Conservation (phyloP, 2,113 vertebrate species). For the Lanius collurio region DNA sequence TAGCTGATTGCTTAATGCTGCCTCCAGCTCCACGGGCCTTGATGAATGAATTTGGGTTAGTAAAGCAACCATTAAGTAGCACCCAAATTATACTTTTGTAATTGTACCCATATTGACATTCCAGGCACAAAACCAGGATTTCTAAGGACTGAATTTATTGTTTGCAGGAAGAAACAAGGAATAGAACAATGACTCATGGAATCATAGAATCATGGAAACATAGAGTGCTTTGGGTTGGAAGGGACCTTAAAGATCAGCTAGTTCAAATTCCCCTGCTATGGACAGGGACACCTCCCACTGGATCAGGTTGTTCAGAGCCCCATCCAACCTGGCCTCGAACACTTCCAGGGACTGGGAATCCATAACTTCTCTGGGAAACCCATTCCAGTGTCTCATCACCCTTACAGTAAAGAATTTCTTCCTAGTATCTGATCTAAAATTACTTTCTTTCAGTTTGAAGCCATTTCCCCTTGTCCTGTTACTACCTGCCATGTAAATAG, state of each 20-base stretch:
- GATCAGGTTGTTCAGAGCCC: neutral
- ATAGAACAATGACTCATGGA: neutral
- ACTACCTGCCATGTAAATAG: neutral
- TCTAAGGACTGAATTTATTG: neutral
- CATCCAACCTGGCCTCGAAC: neutral
- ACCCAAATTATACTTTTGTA: neutral
- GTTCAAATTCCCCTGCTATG: neutral
- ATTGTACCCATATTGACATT: neutral
- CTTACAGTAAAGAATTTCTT: neutral
- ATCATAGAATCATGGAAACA: neutral
- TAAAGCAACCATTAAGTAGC: neutral
- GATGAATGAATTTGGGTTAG: neutral
- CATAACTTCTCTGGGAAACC: neutral
- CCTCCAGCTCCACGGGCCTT: neutral
- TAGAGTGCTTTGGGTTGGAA: neutral
- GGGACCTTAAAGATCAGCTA: neutral
- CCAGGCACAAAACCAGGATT: neutral
- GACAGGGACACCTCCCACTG: neutral
- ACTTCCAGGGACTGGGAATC: neutral
- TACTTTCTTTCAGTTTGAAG: neutral
- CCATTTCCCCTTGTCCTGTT: neutral
- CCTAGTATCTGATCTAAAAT: neutral
- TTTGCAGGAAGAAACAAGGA: neutral
- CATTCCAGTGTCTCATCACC: neutral
- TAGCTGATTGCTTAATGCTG: neutral